These are phyloP conservation scores for Prenolepis imparis DNA, from an alignment of 2,888 invertebrate species.

Conservation along the genomic window DNA sequence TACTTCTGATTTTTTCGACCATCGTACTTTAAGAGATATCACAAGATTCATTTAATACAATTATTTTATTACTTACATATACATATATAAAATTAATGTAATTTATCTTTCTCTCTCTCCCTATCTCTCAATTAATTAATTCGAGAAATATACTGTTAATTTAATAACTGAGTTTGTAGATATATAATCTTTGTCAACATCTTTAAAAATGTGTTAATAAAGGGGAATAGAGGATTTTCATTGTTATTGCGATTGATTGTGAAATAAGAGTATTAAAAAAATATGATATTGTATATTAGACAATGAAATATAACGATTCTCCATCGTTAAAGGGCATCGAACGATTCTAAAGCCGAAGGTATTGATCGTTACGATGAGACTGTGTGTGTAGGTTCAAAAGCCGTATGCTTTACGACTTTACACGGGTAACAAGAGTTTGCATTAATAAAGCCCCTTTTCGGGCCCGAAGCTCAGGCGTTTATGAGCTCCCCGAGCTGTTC, in stretches of 20 bases:
- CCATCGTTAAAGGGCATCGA: conserved; percentile 51
- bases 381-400: conserved; percentile 71
- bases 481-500: conserved; percentile 62
- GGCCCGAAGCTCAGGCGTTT: conserved; percentile 58
- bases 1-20: no score
- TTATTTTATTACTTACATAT: background rate
- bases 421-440: conserved; percentile 76
- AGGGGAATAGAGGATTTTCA: background rate
- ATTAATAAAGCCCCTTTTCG: conserved; percentile 72
- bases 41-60: background rate
- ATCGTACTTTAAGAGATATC: no score
- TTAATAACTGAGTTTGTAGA: background rate
- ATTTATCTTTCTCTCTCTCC: background rate
- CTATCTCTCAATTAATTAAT: background rate
- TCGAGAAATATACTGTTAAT: background rate
- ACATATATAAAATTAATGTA: background rate
- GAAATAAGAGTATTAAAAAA: conserved; percentile 71
- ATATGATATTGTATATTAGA: conserved; percentile 61
- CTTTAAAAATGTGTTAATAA: background rate
- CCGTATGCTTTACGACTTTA: conserved; percentile 75
- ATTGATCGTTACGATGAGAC: conserved; percentile 73
- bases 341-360: conserved; percentile 74
- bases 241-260: conserved; percentile 46
- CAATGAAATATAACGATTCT: conserved; percentile 49
- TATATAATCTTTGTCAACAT: background rate